These are phyloP conservation scores for Morone saxatilis DNA, from an alignment of 2,113 vertebrate genomes.

Conservation along the genomic window DNA sequence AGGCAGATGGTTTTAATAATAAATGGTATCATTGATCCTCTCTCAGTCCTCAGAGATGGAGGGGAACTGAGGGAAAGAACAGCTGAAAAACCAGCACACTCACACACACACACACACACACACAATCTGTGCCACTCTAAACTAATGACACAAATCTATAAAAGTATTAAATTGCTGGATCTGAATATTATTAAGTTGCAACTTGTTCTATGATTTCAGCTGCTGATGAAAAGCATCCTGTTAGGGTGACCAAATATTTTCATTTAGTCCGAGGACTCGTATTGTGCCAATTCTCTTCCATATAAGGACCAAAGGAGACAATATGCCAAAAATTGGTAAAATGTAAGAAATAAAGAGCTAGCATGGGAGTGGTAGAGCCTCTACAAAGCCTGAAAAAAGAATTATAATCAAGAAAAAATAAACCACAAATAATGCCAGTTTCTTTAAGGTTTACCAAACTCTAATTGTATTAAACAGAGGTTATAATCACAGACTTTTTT, in stretches of 20 bases:
- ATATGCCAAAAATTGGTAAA: background rate
- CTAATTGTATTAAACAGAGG: background rate
- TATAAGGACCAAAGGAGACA: background rate
- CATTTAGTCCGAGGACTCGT: background rate
- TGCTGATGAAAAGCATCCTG: conserved; percentile 1
- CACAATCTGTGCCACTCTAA: conserved; percentile 1
- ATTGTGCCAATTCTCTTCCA: background rate
- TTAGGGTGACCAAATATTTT: conserved; percentile 10
- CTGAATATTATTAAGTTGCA: background rate
- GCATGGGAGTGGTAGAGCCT: background rate
- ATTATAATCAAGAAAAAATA: background rate
- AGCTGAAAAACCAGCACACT: conserved; percentile 45
- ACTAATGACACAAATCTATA: conserved; percentile 54
- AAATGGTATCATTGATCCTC: conserved; percentile 75
- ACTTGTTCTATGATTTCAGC: background rate
- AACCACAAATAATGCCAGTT: background rate
- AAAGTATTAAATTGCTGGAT: conserved; percentile 2
- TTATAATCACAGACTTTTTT: background rate
- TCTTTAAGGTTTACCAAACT: background rate
- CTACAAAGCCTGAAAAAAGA: background rate
- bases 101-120: conserved; percentile 22
- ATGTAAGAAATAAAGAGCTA: conserved; percentile 1
- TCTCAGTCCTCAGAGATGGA: conserved; percentile 10
- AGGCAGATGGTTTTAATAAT: conserved; percentile 65
- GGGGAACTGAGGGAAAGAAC: conserved; percentile 30